Evolutionary conservation across 2,113 vertebrate species (phyloP).

Genomic region (Psittacula cyanocephala): DNA sequence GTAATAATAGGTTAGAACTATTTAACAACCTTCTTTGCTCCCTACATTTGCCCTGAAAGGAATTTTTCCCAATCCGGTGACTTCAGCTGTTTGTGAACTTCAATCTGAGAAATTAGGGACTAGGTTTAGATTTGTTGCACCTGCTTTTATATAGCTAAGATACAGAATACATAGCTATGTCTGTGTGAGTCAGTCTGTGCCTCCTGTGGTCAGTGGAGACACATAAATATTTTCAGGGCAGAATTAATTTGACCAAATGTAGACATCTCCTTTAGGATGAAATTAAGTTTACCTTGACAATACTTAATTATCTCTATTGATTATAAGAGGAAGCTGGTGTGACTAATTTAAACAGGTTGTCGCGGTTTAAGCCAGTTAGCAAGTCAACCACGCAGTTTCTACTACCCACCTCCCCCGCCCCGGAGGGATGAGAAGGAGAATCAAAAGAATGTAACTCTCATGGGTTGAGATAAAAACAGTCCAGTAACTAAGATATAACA

Average conservation of each 20-base stretch:
- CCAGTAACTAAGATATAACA: too few species aligned
- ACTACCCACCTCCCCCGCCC: too few species aligned
- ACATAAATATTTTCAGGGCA: not conserved
- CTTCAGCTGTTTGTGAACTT: not conserved
- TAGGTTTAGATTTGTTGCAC: not conserved
- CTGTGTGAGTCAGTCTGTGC: not conserved
- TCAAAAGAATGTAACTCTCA: too few species aligned
- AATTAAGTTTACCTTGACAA: not conserved
- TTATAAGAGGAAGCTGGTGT: not conserved
- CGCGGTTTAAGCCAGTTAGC: too few species aligned
- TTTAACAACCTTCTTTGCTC: not conserved
- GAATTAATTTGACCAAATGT: not conserved
- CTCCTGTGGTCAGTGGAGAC: not conserved
- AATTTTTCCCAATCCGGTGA: not conserved
- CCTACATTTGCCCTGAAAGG: not conserved
- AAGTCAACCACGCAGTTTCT: too few species aligned
- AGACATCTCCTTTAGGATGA: not conserved
- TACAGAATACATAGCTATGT: not conserved
- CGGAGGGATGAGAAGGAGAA: too few species aligned
- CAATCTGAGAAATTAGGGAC: not conserved
- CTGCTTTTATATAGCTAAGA: not conserved
- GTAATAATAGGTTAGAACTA: not conserved
- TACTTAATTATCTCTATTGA: not conserved
- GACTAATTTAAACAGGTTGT: not conserved
- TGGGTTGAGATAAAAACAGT: too few species aligned